phyloP scores from a whole-genome alignment of 2,113 vertebrate genomes.

The Pseudorectes ferrugineus region DNA sequence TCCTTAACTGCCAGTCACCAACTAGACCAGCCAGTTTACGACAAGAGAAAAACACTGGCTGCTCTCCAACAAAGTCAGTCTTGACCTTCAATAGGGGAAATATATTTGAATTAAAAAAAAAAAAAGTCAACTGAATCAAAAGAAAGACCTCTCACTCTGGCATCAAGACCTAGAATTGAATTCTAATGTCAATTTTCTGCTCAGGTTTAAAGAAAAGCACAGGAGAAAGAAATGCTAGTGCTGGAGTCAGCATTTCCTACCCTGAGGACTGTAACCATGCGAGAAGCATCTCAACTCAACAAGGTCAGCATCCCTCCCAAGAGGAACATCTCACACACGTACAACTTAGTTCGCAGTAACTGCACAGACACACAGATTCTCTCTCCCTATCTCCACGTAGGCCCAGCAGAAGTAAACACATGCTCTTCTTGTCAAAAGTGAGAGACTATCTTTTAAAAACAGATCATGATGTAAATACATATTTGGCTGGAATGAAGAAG shows the following conservation, averaged over 20 bases:
- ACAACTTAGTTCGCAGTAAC: neutral
- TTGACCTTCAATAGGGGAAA: neutral
- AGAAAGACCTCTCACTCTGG: neutral
- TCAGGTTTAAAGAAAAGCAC: neutral
- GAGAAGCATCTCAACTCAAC: neutral
- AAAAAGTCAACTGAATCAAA: neutral
- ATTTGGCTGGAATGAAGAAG: neutral
- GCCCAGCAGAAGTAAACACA: neutral
- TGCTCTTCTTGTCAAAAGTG: neutral
- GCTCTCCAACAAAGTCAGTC: neutral
- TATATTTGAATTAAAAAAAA: neutral
- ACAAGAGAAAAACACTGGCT: neutral
- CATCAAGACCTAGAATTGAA: neutral
- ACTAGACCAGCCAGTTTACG: neutral
- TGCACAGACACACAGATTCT: neutral
- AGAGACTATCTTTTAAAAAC: neutral
- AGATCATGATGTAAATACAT: neutral
- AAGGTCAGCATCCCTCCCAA: neutral
- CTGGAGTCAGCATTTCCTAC: neutral
- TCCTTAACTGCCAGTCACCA: neutral
- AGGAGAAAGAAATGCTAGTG: neutral
- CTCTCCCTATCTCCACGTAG: neutral
- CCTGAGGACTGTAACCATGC: neutral
- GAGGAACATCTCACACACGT: neutral
- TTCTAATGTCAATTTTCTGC: neutral